Evolutionary conservation across 2,888 invertebrate species (phyloP).

Genomic region (Phasia obesa): DNA sequence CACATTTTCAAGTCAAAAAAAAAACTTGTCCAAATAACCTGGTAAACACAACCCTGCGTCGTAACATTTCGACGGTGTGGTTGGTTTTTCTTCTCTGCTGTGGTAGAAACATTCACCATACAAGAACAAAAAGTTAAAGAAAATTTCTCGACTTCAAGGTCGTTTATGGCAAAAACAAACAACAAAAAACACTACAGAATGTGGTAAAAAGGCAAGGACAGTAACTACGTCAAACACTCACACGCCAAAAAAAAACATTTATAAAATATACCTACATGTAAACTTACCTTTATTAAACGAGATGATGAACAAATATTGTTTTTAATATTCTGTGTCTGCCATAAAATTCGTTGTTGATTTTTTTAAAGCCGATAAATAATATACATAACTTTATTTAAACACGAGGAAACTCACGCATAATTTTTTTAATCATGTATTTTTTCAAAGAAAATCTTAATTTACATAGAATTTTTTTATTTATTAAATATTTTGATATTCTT

Average conservation of each 20-base stretch:
- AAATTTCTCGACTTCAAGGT: slow-evolving; percentile 72
- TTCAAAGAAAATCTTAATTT: slow-evolving; percentile 52
- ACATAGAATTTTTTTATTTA: slow-evolving; percentile 11
- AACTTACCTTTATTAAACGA: slow-evolving; percentile 44
- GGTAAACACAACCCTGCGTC: no score
- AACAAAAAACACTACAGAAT: slow-evolving; percentile 44
- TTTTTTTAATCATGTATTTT: no score
- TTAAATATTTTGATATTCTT: slow-evolving; percentile 16
- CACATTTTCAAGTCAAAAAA: no score
- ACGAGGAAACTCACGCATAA: slow-evolving; percentile 1
- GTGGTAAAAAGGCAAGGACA: slow-evolving; percentile 66
- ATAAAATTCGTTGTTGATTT: slow-evolving; percentile 38
- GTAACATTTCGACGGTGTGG: neutral
- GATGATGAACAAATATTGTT: slow-evolving; percentile 14
- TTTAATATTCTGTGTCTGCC: neutral
- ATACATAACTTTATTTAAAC: slow-evolving; percentile 1
- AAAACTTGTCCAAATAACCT: no score
- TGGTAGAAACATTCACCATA: slow-evolving; percentile 41
- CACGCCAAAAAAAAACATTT: neutral
- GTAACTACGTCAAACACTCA: slow-evolving; percentile 64
- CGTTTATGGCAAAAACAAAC: slow-evolving; percentile 66
- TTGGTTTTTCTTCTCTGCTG: slow-evolving; percentile 9
- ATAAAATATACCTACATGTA: neutral
- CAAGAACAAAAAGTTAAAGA: slow-evolving; percentile 49
- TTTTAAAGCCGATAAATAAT: neutral